A percentile compares a stretch with the other conserved stretches of the same genome.
Evolutionary conservation across 2,113 vertebrate species (phyloP).

Genomic region (Piaya cayana): DNA sequence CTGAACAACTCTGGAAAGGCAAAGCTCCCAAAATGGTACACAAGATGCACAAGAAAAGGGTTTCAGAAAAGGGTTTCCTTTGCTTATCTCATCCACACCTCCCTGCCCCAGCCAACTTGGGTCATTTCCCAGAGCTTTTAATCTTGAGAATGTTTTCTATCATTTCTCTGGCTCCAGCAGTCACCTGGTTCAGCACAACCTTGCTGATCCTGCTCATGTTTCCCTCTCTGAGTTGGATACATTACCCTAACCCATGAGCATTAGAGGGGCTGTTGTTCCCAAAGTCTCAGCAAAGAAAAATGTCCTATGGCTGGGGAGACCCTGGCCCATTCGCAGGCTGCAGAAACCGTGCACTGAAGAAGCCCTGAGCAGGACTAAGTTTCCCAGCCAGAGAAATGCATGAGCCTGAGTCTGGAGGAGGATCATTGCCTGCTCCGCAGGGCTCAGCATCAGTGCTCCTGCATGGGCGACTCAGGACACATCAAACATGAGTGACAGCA

Average conservation of each 20-base stretch:
- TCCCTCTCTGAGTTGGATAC: not conserved
- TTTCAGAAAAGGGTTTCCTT: too few relatives aligned
- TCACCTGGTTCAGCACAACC: not conserved
- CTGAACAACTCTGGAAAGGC: not conserved
- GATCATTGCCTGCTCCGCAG: rapidly evolving
- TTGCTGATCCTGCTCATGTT: not conserved
- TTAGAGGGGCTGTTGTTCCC: not conserved
- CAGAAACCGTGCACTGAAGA: rapidly evolving
- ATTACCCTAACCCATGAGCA: not conserved
- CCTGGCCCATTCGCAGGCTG: not conserved
- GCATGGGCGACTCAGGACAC: not conserved
- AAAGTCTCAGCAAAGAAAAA: not conserved
- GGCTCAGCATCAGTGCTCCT: not conserved
- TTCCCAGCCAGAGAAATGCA: not conserved
- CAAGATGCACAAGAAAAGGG: not conserved
- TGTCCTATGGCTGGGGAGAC: not conserved
- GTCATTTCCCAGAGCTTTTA: not conserved
- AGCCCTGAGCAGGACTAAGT: not conserved
- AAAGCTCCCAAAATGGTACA: not conserved
- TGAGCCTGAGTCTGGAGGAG: not conserved
- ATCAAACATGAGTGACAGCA: rapidly evolving
- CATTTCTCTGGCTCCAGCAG: not conserved
- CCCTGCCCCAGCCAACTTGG: not conserved
- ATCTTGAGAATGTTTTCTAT: not conserved
- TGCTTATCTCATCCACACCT: not conserved